phyloP scores from a whole-genome alignment of 2,113 vertebrate species.

The Poicephalus gulielmi region DNA sequence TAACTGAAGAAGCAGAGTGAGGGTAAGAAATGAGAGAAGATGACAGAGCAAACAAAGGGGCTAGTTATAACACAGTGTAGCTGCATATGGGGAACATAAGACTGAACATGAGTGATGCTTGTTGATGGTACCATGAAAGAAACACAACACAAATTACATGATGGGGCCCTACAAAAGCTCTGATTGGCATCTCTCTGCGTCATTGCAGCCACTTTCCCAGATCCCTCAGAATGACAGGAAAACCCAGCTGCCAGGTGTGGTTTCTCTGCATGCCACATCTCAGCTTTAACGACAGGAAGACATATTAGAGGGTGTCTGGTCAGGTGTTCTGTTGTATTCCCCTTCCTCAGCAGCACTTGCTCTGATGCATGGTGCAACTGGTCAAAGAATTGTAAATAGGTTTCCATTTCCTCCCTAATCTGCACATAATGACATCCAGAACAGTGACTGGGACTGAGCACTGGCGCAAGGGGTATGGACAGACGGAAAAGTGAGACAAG shows the following conservation, averaged over 20 bases:
- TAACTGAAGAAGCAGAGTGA: neutral
- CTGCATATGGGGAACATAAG: neutral
- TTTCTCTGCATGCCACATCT: neutral
- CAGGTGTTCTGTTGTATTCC: neutral
- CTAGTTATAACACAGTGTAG: accelerated
- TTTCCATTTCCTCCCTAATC: neutral
- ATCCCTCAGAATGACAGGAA: neutral
- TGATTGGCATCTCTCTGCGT: neutral
- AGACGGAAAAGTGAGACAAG: neutral
- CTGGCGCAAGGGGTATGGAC: accelerated
- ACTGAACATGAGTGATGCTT: neutral
- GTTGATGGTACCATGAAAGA: neutral
- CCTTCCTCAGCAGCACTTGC: neutral
- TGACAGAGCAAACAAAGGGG: neutral
- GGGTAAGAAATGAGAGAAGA: neutral
- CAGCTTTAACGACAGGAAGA: neutral
- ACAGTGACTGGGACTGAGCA: neutral
- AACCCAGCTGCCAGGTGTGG: neutral
- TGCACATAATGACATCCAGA: neutral
- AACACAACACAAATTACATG: neutral
- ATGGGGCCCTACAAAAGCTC: neutral
- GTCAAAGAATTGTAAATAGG: neutral
- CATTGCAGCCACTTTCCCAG: neutral
- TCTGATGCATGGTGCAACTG: neutral
- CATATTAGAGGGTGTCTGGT: neutral